These are phyloP conservation scores for Panurus biarmicus DNA, from an alignment of 2,113 vertebrate species.

Conservation along the genomic window DNA sequence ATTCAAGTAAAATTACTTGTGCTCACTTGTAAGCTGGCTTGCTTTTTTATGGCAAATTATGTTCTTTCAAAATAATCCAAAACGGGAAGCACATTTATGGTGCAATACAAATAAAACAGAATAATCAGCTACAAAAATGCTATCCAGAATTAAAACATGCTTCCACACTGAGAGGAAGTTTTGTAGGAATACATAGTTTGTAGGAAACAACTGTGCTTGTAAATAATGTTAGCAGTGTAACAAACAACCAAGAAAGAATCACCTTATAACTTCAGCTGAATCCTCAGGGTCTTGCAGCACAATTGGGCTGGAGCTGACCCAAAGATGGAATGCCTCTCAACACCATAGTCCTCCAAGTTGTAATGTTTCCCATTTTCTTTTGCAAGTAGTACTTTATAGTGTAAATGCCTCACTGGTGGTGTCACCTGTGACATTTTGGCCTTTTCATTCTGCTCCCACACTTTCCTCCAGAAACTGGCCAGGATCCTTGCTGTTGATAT, in stretches of 20 bases:
- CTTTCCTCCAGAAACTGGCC: not conserved
- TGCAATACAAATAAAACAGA: not conserved
- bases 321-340: not conserved
- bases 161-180: not conserved
- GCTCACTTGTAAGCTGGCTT: not conserved
- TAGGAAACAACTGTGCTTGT: not conserved
- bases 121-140: not conserved
- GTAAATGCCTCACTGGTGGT: not conserved
- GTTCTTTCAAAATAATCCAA: not conserved
- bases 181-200: no score
- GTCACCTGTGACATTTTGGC: slow-evolving; percentile 6
- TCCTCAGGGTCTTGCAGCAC: not conserved
- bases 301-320: not conserved
- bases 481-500: not conserved
- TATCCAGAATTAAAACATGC: not conserved
- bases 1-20: not conserved
- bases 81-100: not conserved
- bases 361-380: slow-evolving; percentile 20
- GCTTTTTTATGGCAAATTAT: not conserved
- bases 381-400: not conserved
- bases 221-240: not conserved
- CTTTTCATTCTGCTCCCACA: not conserved
- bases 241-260: not conserved
- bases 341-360: not conserved
- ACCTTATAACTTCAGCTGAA: not conserved